Base-by-base conservation (phyloP, 2,113 vertebrate genomes). In the Thymallus thymallus region DNA sequence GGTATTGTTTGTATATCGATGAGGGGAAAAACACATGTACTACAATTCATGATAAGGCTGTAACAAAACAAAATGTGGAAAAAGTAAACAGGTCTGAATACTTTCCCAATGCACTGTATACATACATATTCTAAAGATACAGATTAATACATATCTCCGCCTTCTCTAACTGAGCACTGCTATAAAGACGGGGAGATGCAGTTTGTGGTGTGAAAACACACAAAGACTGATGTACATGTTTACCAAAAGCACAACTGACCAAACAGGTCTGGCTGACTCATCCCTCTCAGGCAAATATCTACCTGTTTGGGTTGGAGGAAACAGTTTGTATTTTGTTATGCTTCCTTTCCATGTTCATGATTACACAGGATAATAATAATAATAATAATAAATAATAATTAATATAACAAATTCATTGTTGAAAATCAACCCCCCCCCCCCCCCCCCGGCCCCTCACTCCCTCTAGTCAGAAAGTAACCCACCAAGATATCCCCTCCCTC, bases 131-230 rank as follows among this genome's bases (percentile, higher is more conserved):
- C 2, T 41, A 2, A 2, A 41, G 35, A 10, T 41, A 0, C 7
- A 41, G 32, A 6, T 32, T 6, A 32, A 32, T 32, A 5, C 32
- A 6, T 32, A 91, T 93, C 61, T 94, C 93, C 87, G 93, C 91
- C 73, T 93, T 41, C 81, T 94, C 93, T 74, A 67, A 89, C 88
- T 94, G 91, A 67, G 90, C 78, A 23, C 78, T 84, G 74, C 82
- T 73, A 92, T 94, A 83, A 35, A 18, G 6, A 7, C 16, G 46
- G 20, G 45, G 4, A 20, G 62, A 12, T 12, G 22, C 20, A 23
- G 58, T n/a, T 7, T 58, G 60, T 22, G 3, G 23, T 10, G 23
- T 41, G 35, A 10, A 41, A 41, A 41, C 35, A 41, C 35, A 41
- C 35, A 41, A 7, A 2, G 35, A 26, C 26, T 26, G 26, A 26